Conservation (phyloP, 2,797 vertebrate genomes). For the Hypotaenidia okinawae region DNA sequence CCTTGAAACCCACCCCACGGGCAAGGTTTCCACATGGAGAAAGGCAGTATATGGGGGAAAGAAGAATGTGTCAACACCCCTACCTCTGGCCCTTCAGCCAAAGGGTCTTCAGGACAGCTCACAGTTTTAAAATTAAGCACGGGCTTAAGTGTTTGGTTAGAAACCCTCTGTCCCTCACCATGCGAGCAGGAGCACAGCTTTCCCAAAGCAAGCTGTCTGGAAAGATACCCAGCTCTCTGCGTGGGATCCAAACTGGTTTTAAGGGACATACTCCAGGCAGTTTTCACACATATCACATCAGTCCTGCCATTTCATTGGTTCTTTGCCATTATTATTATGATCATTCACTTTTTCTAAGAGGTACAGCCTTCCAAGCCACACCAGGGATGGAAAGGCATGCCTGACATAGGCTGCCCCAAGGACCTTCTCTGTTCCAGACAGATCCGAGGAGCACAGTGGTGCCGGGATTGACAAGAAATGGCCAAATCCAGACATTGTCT, state of each 20-base stretch:
- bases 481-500: background rate
- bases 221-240: background rate
- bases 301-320: background rate
- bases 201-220: background rate
- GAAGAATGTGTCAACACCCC: background rate
- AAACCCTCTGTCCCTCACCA: background rate
- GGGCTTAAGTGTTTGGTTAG: background rate
- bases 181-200: background rate
- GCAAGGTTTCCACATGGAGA: background rate
- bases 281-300: background rate
- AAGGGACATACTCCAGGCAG: background rate
- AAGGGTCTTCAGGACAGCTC: background rate
- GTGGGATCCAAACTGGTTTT: background rate
- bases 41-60: background rate
- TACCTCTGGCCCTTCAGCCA: background rate
- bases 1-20: rapidly evolving
- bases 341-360: background rate
- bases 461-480: rapidly evolving
- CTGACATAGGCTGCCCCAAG: background rate
- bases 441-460: background rate
- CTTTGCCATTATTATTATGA: background rate
- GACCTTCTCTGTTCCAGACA: background rate
- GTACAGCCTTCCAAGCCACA: background rate
- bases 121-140: rapidly evolving
- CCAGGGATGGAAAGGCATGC: background rate